Percentiles rank a stretch among this genome's conserved stretches.
phyloP scores from a whole-genome alignment of 37 sponge, comb jelly and placozoan species.

The Cliona cf. orientalis region DNA sequence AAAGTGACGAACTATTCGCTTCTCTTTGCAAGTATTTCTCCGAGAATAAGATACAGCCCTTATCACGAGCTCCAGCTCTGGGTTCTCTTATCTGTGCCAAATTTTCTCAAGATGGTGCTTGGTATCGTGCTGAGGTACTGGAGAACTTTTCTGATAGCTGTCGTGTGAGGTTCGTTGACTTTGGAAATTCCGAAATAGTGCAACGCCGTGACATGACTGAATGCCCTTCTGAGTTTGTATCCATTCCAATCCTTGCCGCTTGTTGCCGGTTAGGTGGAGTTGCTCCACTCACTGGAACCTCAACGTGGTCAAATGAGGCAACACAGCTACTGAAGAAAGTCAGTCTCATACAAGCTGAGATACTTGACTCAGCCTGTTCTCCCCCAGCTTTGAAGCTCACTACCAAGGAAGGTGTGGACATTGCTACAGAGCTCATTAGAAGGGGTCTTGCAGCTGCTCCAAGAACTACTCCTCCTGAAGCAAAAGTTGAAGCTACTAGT shows the following conservation, averaged over 20 bases:
- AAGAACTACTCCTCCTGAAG: too few species aligned
- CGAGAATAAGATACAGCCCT: not conserved
- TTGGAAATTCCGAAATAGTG: slow-evolving; percentile 52
- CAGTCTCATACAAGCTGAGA: not conserved
- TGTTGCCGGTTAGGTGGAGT: slow-evolving; percentile 19
- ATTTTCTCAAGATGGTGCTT: slow-evolving; percentile 55
- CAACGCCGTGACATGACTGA: slow-evolving; percentile 14
- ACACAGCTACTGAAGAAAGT: too few species aligned
- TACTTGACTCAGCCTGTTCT: not conserved
- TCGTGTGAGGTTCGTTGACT: slow-evolving; percentile 60
- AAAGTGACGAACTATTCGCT: not conserved
- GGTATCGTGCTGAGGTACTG: slow-evolving; percentile 52
- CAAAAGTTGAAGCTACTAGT: too few species aligned
- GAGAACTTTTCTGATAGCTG: not conserved
- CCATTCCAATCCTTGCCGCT: slow-evolving; percentile 35
- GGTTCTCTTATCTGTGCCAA: slow-evolving; percentile 59
- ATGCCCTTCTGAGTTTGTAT: not conserved
- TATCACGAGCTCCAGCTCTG: not conserved
- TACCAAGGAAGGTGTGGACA: not conserved
- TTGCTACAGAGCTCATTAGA: not conserved
- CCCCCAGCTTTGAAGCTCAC: not conserved
- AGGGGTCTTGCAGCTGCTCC: too few species aligned
- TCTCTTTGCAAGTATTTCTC: not conserved
- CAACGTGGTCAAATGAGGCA: too few species aligned
- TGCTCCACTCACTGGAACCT: not conserved